These are phyloP conservation scores for Phyto melanocephala DNA, from an alignment of 2,888 invertebrate genomes.

Conservation along the genomic window DNA sequence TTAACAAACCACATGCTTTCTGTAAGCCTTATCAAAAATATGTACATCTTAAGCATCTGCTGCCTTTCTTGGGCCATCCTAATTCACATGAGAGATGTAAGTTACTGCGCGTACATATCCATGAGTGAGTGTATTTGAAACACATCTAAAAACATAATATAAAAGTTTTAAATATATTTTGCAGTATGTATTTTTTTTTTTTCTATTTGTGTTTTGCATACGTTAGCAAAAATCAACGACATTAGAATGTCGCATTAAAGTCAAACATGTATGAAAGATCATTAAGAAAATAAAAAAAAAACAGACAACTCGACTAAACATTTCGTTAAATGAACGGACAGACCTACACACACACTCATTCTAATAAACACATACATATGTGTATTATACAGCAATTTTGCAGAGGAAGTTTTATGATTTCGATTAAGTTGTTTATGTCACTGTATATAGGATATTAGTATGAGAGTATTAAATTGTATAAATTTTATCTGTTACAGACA, in stretches of 20 bases:
- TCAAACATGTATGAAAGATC: constrained; percentile 46
- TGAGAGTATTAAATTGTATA: not conserved
- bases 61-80: too few relatives aligned
- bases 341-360: not conserved
- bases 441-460: not conserved
- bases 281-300: constrained; percentile 33
- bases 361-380: not conserved
- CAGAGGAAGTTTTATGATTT: constrained; percentile 4
- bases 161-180: constrained; percentile 22
- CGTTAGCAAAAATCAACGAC: constrained; percentile 50
- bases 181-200: too few relatives aligned
- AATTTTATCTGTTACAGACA: not conserved
- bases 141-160: constrained; percentile 34
- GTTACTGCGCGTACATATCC: not conserved
- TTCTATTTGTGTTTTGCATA: constrained; percentile 34
- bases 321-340: not conserved
- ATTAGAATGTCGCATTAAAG: constrained; percentile 58
- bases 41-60: too few relatives aligned
- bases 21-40: too few relatives aligned
- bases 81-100: constrained; percentile 2
- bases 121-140: not conserved
- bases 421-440: constrained; percentile 5
- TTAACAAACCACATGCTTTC: too few relatives aligned
- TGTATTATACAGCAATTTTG: constrained; percentile 2
- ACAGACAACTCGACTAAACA: constrained; percentile 1